Conservation (phyloP, 1,140 invertebrate species). For the Orussus abietinus region DNA sequence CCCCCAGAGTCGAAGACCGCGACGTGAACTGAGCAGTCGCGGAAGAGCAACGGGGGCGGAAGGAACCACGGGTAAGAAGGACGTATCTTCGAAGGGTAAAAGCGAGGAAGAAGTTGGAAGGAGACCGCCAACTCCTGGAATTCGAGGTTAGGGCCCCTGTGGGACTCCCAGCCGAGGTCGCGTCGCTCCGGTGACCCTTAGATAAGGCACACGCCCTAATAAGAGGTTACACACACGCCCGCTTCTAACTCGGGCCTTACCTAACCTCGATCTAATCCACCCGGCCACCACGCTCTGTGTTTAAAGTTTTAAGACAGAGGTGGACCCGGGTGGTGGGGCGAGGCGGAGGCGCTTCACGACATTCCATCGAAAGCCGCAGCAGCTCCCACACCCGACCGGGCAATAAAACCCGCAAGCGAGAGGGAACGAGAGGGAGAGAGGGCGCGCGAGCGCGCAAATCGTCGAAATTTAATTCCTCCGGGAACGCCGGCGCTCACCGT, state of each 20-base stretch:
- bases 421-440: neutral
- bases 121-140: conserved; percentile 52
- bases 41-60: too few species aligned
- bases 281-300: conserved; percentile 32
- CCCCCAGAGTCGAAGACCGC: too few species aligned
- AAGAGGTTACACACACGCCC: conserved; percentile 46
- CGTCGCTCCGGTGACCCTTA: conserved; percentile 48
- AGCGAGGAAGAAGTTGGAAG: too few species aligned
- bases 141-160: conserved; percentile 40
- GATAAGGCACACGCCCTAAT: conserved; percentile 54
- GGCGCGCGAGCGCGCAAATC: conserved; percentile 6
- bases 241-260: conserved; percentile 21
- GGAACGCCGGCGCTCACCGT: too few species aligned
- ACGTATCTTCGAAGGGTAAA: too few species aligned
- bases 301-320: conserved; percentile 36
- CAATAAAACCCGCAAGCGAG: conserved; percentile 8
- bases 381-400: conserved; percentile 26
- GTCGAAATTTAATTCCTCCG: conserved; percentile 16
- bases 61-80: too few species aligned
- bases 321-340: conserved; percentile 7
- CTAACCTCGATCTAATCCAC: conserved; percentile 33
- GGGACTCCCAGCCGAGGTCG: conserved; percentile 44
- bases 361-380: conserved; percentile 21
- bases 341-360: conserved; percentile 19
- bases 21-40: too few species aligned